Percentiles rank a stretch among this genome's conserved stretches.
Evolutionary conservation across 2,888 invertebrate species (phyloP).

Genomic region (Rhingia campestris): DNA sequence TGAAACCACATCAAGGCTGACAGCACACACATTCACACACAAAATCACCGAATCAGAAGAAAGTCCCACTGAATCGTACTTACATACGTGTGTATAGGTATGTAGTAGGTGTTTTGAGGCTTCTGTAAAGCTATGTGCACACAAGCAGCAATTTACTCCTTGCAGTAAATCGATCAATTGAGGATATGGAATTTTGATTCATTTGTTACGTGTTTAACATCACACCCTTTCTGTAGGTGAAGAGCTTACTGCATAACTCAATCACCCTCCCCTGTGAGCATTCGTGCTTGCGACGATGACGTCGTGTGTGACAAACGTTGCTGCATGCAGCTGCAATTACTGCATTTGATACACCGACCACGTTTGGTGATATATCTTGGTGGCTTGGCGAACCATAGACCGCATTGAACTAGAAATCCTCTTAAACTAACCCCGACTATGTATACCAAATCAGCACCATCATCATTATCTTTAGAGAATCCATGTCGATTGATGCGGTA

Average conservation of each 20-base stretch:
- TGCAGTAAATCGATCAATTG: conserved; percentile 70
- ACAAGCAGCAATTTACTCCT: conserved; percentile 61
- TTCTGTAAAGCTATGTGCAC: conserved; percentile 32
- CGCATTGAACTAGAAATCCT: conserved; percentile 59
- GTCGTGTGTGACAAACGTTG: conserved; percentile 54
- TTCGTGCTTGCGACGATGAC: conserved; percentile 47
- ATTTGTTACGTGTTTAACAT: conserved; percentile 44
- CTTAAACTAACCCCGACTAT: conserved; percentile 30
- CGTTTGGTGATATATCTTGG: conserved; percentile 45
- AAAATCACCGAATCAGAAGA: conserved; percentile 14
- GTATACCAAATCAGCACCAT: conserved; percentile 22
- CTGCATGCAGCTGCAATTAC: conserved; percentile 61
- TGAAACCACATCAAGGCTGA: conserved; percentile 32
- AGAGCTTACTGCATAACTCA: background rate
- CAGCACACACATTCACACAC: background rate
- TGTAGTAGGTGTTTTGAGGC: background rate
- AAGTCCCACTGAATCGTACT: background rate
- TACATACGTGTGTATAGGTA: background rate
- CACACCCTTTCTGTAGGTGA: background rate
- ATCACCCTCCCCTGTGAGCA: conserved; percentile 30
- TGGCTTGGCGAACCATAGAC: conserved; percentile 46
- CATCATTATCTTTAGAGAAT: conserved; percentile 26
- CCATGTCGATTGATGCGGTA: conserved; percentile 42
- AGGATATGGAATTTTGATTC: conserved; percentile 68
- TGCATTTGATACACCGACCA: conserved; percentile 60